Evolutionary conservation across 2,888 invertebrate genomes (phyloP), one percentile per base, ranked within the genome.

Genomic region (Limenitis camilla): DNA sequence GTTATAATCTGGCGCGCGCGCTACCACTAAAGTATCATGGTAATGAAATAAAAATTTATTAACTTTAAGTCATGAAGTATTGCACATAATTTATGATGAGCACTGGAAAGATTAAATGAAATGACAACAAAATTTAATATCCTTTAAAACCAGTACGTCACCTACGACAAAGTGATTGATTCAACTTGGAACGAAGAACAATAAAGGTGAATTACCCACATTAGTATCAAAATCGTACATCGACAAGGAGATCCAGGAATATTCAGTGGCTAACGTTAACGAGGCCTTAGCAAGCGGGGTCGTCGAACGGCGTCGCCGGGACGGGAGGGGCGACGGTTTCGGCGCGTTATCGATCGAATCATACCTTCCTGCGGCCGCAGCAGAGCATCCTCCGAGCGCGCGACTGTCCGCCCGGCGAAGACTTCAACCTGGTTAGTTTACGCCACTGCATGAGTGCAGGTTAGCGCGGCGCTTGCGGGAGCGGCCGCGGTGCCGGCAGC

Each of bases 291-390:
- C 65, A 65, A 67, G 74, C 72, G 83, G 84, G 85, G 85, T 84
- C 85, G 85, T 81, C 81, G 85, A 78, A 82, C 76, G 75, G 77
- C 78, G 83, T 75, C 81, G 81, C 79, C 80, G 81, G 78, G 77
- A 76, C 80, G 84, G 83, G 81, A 81, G 82, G 85, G 82, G 83
- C 79, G 80, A 72, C 76, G 76, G 81, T 81, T 83, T 80, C 80
- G 84, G 83, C 82, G 82, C 76, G 81, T 74, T 78, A 89, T 82
- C 81, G 88, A 88, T 80, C 88, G 79, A 66, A 76, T 73, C 81
- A 91, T 89, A 95, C 95, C 94, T 95, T 95, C 90, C 95, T 94
- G 89, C 95, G 93, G 91, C 95, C 95, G 92, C 95, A 95, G 92
- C 95, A 95, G 91, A 95, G 94, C 95, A 95, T 95, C 91, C 92